Conservation (phyloP, 2,113 vertebrate genomes). For the Picathartes gymnocephalus region DNA sequence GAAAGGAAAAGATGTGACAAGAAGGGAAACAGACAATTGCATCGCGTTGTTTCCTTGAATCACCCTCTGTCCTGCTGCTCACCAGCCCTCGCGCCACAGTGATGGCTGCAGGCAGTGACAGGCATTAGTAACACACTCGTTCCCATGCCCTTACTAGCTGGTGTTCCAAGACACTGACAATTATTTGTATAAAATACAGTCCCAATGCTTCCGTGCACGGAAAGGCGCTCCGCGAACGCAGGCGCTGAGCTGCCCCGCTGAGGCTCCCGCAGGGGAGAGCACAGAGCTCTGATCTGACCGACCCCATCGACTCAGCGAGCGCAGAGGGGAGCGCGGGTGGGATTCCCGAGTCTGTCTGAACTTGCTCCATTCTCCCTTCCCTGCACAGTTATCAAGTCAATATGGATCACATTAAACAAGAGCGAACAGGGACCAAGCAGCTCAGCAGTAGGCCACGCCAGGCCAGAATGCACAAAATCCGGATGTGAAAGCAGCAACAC, state of each 20-base stretch:
- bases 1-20: not conserved
- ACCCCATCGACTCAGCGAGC: rapidly evolving
- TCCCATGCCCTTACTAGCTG: not conserved
- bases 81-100: rapidly evolving
- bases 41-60: not conserved
- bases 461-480: not conserved
- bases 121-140: not conserved
- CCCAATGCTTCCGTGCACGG: not conserved
- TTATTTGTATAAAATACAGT: not conserved
- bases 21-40: not conserved
- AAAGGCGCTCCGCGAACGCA: not conserved
- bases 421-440: not conserved
- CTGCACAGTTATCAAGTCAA: not conserved
- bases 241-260: not conserved
- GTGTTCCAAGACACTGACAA: not conserved
- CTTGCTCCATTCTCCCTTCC: not conserved
- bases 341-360: not conserved
- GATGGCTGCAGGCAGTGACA: not conserved
- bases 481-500: rapidly evolving
- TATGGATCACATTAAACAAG: not conserved
- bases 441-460: not conserved
- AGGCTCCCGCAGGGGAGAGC: not conserved
- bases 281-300: not conserved
- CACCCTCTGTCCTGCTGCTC: not conserved
- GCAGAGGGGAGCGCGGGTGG: rapidly evolving